Evolutionary conservation across 2,888 invertebrate genomes (phyloP), one percentile per base, ranked within the genome.

Genomic region (Strigamia maritima): DNA sequence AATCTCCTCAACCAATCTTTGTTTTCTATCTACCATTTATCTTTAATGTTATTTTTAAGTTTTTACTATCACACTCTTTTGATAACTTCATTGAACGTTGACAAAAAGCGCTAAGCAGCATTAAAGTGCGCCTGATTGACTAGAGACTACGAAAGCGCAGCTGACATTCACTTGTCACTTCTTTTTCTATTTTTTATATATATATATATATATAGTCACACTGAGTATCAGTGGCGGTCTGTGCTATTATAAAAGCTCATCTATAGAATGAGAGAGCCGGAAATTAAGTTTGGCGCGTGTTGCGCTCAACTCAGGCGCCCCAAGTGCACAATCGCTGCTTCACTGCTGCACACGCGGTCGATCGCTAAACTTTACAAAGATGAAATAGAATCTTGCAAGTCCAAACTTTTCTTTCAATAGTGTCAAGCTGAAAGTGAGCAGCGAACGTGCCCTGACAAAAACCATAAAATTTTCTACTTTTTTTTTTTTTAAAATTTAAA

Each of bases 211-310:
- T 24, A 24, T 19, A 60, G 60, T 60, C 19, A 60, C 60, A 60
- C 60, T 2, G 60, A 22, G 60, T 60, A 60, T 60, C 60, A 24
- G 24, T 60, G 22, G 60, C 60, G 22, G 60, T 19, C 60, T 12
- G 60, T 60, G 60, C 60, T 60, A 60, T 60, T 60, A 60, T 60
- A 60, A 60, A 35, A 60, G 60, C 60, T 60, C 60, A 60, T 60
- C 60, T 60, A 60, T 60, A 60, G 22, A 60, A 60, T 60, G 60
- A 60, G 60, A n/a, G 60, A 12, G 60, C 60, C 60, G 60, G 60
- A 60, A 60, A 60, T 60, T 60, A 60, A 60, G 60, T 60, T 44
- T 60, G 60, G 60, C 60, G 60, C 60, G 60, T 60, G 60, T 60
- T 60, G 60, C 24, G 60, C 10, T 6, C 22, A 19, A 8, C 60